Evolutionary conservation across 2,797 vertebrate species (phyloP).

Genomic region (Sitta carolinensis): DNA sequence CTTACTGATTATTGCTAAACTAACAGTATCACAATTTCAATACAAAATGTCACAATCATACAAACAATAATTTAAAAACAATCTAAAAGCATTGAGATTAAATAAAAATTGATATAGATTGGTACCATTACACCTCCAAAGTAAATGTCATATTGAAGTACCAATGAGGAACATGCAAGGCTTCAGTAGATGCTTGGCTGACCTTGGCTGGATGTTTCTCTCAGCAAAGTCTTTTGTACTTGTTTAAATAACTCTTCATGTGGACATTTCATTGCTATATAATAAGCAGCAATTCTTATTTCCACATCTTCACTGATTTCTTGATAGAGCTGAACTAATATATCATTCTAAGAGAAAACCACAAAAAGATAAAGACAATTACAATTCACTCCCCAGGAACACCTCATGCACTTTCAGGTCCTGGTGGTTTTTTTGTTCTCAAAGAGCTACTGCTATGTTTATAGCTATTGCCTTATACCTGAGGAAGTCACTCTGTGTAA

Average conservation of each 20-base stretch:
- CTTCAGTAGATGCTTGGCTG: background rate
- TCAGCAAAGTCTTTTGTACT: constrained; percentile 77
- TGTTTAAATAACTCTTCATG: constrained; percentile 76
- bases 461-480: background rate
- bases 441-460: background rate
- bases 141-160: background rate
- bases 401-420: background rate
- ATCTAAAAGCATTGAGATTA: background rate
- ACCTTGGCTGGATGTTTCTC: constrained; percentile 89
- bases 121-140: background rate
- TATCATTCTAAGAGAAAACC: constrained; percentile 70
- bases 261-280: constrained; percentile 85
- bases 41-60: background rate
- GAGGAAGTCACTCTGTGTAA: background rate
- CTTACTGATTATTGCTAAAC: background rate
- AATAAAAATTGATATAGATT: background rate
- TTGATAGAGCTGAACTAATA: constrained; percentile 81
- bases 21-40: background rate
- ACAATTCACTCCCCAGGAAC: background rate
- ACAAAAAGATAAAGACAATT: background rate
- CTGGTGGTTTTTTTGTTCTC: background rate
- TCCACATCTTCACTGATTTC: constrained; percentile 81
- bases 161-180: background rate
- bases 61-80: background rate
- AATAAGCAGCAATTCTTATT: constrained; percentile 87